Evolutionary conservation across 2,113 vertebrate genomes (phyloP).

Genomic region (Bos javanicus): DNA sequence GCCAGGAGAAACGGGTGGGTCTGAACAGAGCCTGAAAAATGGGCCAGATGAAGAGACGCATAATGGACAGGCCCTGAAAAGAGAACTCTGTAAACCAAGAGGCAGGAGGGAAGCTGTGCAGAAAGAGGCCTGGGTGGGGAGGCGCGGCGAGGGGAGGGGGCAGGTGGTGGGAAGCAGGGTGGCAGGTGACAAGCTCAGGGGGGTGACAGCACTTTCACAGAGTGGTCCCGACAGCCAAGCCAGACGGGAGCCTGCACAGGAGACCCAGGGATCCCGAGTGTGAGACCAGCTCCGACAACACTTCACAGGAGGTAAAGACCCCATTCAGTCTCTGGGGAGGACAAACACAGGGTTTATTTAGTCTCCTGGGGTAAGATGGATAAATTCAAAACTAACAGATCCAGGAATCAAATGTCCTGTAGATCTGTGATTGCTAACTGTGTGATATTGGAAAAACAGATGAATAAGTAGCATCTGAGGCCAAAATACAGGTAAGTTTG

Average conservation of each 20-base stretch:
- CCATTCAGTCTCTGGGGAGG: not conserved
- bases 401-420: not conserved
- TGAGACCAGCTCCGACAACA: not conserved
- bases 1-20: not conserved
- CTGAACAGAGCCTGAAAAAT: not conserved
- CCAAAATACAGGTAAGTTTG: not conserved
- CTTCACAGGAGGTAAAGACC: not conserved
- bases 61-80: not conserved
- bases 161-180: not conserved
- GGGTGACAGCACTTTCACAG: not conserved
- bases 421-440: not conserved
- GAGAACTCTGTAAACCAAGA: not conserved
- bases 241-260: too few species aligned
- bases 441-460: not conserved
- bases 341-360: not conserved
- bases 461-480: not conserved
- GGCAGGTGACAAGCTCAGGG: not conserved
- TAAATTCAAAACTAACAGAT: conserved; percentile 12
- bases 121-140: not conserved
- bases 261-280: not conserved
- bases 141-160: too few species aligned
- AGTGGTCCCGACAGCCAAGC: not conserved
- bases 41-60: not conserved
- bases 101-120: not conserved
- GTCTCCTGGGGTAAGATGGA: not conserved